Evolutionary conservation across 2,888 invertebrate genomes (phyloP).

Genomic region (Helobdella robusta): DNA sequence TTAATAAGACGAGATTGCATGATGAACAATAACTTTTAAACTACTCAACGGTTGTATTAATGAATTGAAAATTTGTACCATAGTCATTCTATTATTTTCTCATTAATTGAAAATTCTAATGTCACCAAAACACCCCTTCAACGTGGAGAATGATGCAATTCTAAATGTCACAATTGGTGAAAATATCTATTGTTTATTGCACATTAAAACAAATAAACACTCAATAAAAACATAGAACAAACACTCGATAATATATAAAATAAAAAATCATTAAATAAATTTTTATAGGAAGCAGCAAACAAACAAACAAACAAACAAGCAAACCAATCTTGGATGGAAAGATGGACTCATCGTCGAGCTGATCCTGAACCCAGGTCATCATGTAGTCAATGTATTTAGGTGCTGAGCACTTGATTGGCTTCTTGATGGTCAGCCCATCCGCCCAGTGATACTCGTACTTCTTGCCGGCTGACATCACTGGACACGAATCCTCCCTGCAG

Average conservation of each 20-base stretch:
- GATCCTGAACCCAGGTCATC: slow-evolving; percentile 99
- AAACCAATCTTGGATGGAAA: slow-evolving; percentile 94
- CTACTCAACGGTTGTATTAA: too few relatives aligned
- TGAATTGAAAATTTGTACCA: too few relatives aligned
- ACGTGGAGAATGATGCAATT: too few relatives aligned
- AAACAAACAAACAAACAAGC: background rate
- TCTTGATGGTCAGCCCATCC: slow-evolving; percentile 88
- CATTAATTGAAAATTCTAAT: too few relatives aligned
- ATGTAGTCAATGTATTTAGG: slow-evolving; percentile 98
- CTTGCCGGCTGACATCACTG: slow-evolving; percentile 96
- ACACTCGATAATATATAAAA: background rate
- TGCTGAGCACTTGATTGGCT: slow-evolving; percentile 96
- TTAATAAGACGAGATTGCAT: too few relatives aligned
- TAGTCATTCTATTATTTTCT: too few relatives aligned
- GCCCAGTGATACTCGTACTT: slow-evolving; percentile 99
- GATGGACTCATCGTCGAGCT: slow-evolving; percentile 90
- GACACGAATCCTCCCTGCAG: slow-evolving; percentile 91
- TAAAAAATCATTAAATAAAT: background rate
- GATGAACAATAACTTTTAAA: too few relatives aligned
- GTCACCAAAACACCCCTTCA: too few relatives aligned
- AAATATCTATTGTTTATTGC: background rate
- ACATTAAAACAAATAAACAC: background rate
- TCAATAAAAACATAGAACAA: background rate
- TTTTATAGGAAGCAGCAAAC: background rate
- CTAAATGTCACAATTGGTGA: too few relatives aligned